Base-by-base conservation (phyloP, 2,113 vertebrate species). In the Anarhynchus alexandrinus region DNA sequence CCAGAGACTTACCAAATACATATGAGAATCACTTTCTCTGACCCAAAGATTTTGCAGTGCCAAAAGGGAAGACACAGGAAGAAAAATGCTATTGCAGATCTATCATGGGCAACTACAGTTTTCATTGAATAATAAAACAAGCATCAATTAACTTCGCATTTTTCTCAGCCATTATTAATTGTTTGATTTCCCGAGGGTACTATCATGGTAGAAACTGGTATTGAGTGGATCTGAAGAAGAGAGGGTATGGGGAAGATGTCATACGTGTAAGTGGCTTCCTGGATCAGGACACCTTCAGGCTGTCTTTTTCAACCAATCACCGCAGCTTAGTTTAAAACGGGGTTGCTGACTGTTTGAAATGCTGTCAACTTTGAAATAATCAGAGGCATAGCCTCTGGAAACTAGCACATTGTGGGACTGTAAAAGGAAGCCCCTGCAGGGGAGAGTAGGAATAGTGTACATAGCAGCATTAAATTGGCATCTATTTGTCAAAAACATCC, bases 341-440 rank as follows among this genome's bases (percentile, higher is more conserved):
- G 70, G 70, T 66, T 96, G 88, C 83, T 97, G 96, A 94, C 93
- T 95, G 82, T 93, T 92, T 94, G 86, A 95, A 96, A 93, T 91
- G 89, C 84, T 95, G 95, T 92, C 94, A 96, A 61, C 58, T 94
- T 88, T 88, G 69, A 96, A 88, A 89, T 82, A 95, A 95, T 90
- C 90, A 94, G 89, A 94, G 93, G 87, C 67, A 92, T 78, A 89
- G 81, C 83, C 95, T 93, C 90, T 95, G 94, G 92, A 97, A 97
- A 93, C 40, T 38, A 95, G 58, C 59, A 82, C 81, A 77, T 89
- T 94, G 86, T 94, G 97, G 78, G 81, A 93, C 78, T 93, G 77
- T 45, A 80, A 94, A 95, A 95, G 83, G 96, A 97, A 94, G 86
- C 29, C 84, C 83, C 84, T 95, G 73, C 81, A 97, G 89, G 93